Conservation (phyloP, 1,140 invertebrate genomes). For the Drosophila lowei region DNA sequence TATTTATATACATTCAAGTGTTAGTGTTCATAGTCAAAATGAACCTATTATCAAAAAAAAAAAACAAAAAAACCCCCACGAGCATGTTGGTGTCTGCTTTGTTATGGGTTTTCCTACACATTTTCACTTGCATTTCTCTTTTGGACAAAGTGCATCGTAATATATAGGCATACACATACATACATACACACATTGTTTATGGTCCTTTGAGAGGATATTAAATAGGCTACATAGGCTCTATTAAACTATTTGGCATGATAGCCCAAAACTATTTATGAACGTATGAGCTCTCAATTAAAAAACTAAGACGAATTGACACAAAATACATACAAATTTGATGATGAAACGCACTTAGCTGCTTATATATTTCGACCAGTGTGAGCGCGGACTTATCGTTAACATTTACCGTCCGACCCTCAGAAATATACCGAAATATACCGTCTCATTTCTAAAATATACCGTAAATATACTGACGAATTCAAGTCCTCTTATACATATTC, state of each 20-base stretch:
- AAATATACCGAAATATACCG: too few relatives aligned
- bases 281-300: slow-evolving; percentile 32
- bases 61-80: too few relatives aligned
- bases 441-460: too few relatives aligned
- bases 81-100: too few relatives aligned
- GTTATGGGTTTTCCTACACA: neutral
- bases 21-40: neutral
- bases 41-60: too few relatives aligned
- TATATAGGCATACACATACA: slow-evolving; percentile 30
- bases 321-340: slow-evolving; percentile 48
- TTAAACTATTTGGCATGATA: slow-evolving; percentile 13
- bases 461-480: too few relatives aligned
- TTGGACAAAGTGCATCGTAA: slow-evolving; percentile 54
- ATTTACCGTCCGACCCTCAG: too few relatives aligned
- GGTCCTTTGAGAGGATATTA: neutral
- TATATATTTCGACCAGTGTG: neutral
- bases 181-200: slow-evolving; percentile 38
- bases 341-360: slow-evolving; percentile 48
- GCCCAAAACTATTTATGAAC: slow-evolving; percentile 16
- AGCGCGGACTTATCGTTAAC: too few relatives aligned
- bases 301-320: slow-evolving; percentile 50
- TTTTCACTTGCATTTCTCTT: slow-evolving; percentile 49
- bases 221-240: slow-evolving; percentile 10
- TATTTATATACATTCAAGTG: slow-evolving; percentile 29
- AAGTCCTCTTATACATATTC: too few relatives aligned